A percentile compares a stretch with the other conserved stretches of the same genome.
Conservation (phyloP, 2,797 vertebrate species). For the Geotrypetes seraphini region DNA sequence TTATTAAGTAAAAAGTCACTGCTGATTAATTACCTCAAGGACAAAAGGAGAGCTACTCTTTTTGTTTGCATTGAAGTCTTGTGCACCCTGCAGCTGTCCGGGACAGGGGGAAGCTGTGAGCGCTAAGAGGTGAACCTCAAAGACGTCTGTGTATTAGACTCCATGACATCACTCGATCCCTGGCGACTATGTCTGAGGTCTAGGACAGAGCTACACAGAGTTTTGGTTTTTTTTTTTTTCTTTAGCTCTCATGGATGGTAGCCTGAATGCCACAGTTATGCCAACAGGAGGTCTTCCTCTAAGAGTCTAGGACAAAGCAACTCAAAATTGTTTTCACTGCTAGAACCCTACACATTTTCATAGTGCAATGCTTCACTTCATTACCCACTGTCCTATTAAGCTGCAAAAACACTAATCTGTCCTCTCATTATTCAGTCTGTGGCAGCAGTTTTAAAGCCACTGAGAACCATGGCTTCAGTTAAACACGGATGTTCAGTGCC, state of each 20-base stretch:
- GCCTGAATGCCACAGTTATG: slow-evolving; percentile 55
- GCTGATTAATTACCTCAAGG: slow-evolving; percentile 63
- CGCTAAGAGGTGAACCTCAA: slow-evolving; percentile 35
- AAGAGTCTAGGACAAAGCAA: slow-evolving; percentile 27
- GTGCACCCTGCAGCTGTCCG: slow-evolving; percentile 1
- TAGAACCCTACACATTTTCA: slow-evolving; percentile 24
- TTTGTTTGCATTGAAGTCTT: slow-evolving; percentile 20
- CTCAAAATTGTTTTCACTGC: slow-evolving; percentile 26
- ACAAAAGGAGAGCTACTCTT: slow-evolving; percentile 39
- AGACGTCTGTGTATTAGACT: slow-evolving; percentile 65
- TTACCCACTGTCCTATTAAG: slow-evolving; percentile 19
- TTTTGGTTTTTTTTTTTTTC: too few species aligned
- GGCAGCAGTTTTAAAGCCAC: too few species aligned
- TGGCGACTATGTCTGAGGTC: slow-evolving; percentile 52
- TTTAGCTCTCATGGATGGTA: slow-evolving; percentile 45
- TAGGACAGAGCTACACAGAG: slow-evolving; percentile 37
- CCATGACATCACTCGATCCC: slow-evolving; percentile 65
- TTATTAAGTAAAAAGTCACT: slow-evolving; percentile 29
- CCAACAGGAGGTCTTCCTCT: slow-evolving; percentile 30
- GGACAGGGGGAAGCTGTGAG: slow-evolving; percentile 29
- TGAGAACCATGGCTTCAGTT: too few species aligned
- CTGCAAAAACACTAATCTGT: too few species aligned
- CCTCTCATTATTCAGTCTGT: too few species aligned
- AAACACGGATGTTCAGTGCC: too few species aligned
- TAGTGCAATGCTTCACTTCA: slow-evolving; percentile 17